Evolutionary conservation across 2,113 vertebrate species (phyloP), one percentile per base, ranked within the genome.

Genomic region (Larimichthys polyactis): DNA sequence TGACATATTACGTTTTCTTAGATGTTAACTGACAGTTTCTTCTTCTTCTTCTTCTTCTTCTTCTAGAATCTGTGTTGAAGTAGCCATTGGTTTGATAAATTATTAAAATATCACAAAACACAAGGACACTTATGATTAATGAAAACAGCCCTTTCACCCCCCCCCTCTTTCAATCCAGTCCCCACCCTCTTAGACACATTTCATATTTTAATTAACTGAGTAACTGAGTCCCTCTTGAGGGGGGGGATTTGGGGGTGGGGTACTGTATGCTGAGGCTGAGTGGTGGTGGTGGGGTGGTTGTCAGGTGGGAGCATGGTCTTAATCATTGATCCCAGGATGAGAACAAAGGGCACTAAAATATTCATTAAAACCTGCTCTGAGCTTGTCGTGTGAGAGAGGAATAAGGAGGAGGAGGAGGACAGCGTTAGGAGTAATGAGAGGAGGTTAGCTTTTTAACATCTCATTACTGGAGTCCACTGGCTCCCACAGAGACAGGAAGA

Each of bases 331-430:
- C 92, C 87, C 82, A 85, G 89, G 87, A 94, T 93, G 90, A 92
- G 93, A 94, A 95, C 89, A 95, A 94, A 94, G 92, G 78, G 59
- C 85, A 89, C 82, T 95, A 93, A 95, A 95, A 95, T 93, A 95
- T 94, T 95, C 93, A 95, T 95, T 94, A 94, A 95, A 95, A 93
- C 84, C 93, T 92, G 89, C 91, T 91, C 85, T 66, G 86, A 88
- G 90, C 90, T 89, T 72, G 64, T 92, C 81, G 82, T 86, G 91
- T 79, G 82, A 64, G 75, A 85, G 83, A 76, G 83, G 74, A 73
- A 81, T 59, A 58, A 77, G 29, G 55, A 16, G 57, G 63, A 44
- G 46, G 57, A 40, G 70, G 74, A 44, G 55, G 81, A 49, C 51
- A 43, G 79, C 57, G 78, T 79, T 67, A 69, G 87, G 89, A 90